phyloP scores from a whole-genome alignment of 2,113 vertebrate species.

The Delphinus delphis region DNA sequence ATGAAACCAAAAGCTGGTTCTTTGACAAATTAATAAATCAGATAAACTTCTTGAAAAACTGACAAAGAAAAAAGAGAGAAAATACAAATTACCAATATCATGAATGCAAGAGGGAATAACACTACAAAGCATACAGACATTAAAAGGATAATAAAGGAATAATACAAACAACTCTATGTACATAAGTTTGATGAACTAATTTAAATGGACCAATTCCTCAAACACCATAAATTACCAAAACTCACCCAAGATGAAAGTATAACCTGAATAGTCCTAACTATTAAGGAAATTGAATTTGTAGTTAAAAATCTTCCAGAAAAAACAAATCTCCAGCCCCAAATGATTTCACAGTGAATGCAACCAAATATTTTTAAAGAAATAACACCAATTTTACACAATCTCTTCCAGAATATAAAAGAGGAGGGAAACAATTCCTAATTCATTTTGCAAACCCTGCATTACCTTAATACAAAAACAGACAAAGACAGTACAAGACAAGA shows the following conservation, averaged over 20 bases:
- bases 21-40: neutral
- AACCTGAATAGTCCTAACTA: neutral
- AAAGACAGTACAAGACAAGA: neutral
- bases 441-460: neutral
- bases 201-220: neutral
- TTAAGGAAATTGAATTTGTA: neutral
- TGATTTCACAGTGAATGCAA: neutral
- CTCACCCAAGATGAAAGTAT: neutral
- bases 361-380: neutral
- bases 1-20: neutral
- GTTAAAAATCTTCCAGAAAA: neutral
- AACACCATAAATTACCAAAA: neutral
- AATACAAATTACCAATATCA: neutral
- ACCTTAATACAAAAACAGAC: neutral
- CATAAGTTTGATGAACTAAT: neutral
- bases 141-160: neutral
- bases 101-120: neutral
- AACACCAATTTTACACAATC: neutral
- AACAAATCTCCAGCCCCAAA: neutral
- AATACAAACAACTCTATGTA: neutral
- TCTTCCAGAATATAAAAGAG: neutral
- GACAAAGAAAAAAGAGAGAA: neutral
- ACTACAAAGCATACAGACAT: neutral
- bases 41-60: neutral
- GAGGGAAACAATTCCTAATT: neutral